Base-by-base conservation (phyloP, 2,888 invertebrate species). In the Amphipoea lucens region DNA sequence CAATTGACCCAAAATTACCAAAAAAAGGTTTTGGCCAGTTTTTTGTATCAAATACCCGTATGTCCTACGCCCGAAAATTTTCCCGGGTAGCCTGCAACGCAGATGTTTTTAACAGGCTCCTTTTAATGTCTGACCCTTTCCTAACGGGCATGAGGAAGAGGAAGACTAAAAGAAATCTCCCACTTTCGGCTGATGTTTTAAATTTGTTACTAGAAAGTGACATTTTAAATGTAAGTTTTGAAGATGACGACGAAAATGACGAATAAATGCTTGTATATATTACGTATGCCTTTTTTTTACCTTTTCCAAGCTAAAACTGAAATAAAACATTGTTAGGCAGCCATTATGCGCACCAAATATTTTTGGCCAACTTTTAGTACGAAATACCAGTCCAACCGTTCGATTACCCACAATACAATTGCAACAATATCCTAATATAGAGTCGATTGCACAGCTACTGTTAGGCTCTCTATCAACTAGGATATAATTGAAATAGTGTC, bases 61-160 rank as follows among this genome's bases (percentile, higher is more conserved):
- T n/a, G n/a, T n/a, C n/a, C n/a, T n/a, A n/a, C 36, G 54, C 51
- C 36, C 54, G 69, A 20, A 69, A 40, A 17, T 69, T 69, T 54
- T 69, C 54, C 36, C 69, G 54, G 36, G 69, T 69, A 23, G 69
- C 54, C 20, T 69, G 54, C 69, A 69, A 70, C 40, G 70, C 57
- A 57, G 40, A 70, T 57, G 57, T 70, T 70, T 70, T 70, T 12
- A 40, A 54, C 20, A 40, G 70, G 54, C 54, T 54, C 70, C 54
- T 7, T 6, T 71, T 71, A 71, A 71, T 17, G 0, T 71, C 57
- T 6, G 70, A 70, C 40, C 70, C 70, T 57, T 36, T 60, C 23
- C 57, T 60, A 17, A 60, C 42, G 42, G 42, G 54, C 57, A 71
- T 60, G 57, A 71, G 57, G 20, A 71, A 71, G 36, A 71, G 57